Base-by-base conservation (phyloP, 2,888 invertebrate species). In the Melangyna quadrimaculata region DNA sequence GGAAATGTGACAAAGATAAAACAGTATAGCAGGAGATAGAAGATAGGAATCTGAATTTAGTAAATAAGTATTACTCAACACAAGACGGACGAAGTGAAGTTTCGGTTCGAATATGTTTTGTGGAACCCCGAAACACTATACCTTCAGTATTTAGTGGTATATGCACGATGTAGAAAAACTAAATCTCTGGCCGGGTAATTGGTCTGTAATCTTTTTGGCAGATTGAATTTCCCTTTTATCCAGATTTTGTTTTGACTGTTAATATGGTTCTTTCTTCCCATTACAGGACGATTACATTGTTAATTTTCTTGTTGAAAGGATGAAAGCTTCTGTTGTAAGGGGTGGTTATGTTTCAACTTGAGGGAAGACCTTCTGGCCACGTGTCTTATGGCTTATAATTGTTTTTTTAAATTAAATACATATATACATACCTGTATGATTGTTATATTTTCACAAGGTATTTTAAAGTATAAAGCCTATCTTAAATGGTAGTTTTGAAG, bases 171-270 rank as follows among this genome's bases (percentile, higher is more conserved):
- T 32, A 51, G 51, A 69, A 72, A 71, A 55, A 80, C 57, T 69
- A 87, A 87, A 87, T 87, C 87, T 82, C 77, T 74, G 84, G 79
- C 88, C 88, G 88, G 87, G 88, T 92, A 92, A 92, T 92, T 92
- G 92, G 91, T 92, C 91, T 91, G 90, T 92, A 92, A 92, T 92
- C 92, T 92, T 92, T 92, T 91, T 92, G 92, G 92, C 92, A 92
- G 92, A 92, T 92, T 92, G 92, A 92, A 92, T 92, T 92, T 91
- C 91, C 90, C 90, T 91, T 89, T 91, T 91, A 91, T 91, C 91
- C 90, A 91, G 91, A 91, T 91, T 91, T 91, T 92, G 91, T 92
- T 92, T 91, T 91, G 91, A 91, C 91, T 91, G 90, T 81, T 81
- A 79, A 63, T 78, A 83, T 73, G 80, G 87, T 77, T 81, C 51